Evolutionary conservation across 1,140 invertebrate species (phyloP), one percentile per base, ranked within the genome.

Genomic region (Oreohelix idahoensis): DNA sequence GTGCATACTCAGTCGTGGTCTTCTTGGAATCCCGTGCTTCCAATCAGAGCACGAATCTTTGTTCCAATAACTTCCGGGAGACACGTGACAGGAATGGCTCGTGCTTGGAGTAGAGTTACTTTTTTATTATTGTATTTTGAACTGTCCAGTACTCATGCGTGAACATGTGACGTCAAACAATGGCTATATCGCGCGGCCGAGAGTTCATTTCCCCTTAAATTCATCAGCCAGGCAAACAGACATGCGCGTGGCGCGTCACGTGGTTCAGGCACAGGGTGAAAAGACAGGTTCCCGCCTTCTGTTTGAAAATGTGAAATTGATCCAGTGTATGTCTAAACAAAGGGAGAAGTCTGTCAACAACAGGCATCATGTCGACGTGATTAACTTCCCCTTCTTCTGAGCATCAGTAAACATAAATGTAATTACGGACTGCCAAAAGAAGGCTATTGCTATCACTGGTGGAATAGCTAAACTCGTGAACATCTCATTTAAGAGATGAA

Each of bases 231-330:
- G 29, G 45, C 49, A 77, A 77, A 77, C 75, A 77, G 75, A 77
- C 42, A 51, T 49, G 49, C 75, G 42, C 75, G 29, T 53, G 75
- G 75, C 49, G 23, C 49, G 49, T 77, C 75, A 53, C 75, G 75
- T 77, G 75, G n/a, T 53, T 17, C 49, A 45, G 42, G 11, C 36
- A 51, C 45, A 10, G 75, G 42, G 42, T 53, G 42, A 53, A 77
- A 49, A 77, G 49, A 45, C 42, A 53, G 75, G 42, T 53, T 49
- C 42, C 49, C 49, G 42, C 75, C 75, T 49, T 51, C 49, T 77
- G 75, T 77, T 77, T 77, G 75, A 77, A 77, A 77, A 51, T 53
- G 75, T 77, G 75, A 77, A 77, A 77, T 53, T 77, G 75, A 77
- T 77, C 75, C 45, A 45, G 75, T 77, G 42, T 32, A 29, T 36